Percentiles rank a stretch among this genome's conserved stretches.
phyloP scores from a whole-genome alignment of 2,888 invertebrate species.

The Rugalucina vietnamica region DNA sequence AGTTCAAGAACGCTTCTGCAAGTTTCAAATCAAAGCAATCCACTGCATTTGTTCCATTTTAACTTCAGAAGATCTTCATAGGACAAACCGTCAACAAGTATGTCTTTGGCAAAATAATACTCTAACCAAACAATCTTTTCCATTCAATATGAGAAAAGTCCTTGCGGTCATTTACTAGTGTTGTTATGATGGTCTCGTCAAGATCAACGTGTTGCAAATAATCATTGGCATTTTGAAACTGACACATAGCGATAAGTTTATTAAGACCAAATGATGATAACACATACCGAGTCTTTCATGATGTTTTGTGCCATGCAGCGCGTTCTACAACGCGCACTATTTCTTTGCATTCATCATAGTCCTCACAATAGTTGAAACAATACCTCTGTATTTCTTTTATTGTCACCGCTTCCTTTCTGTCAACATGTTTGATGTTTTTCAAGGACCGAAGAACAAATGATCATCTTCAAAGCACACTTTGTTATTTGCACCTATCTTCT shows the following conservation, averaged over 20 bases:
- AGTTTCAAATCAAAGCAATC: not conserved
- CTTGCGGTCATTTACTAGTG: not conserved
- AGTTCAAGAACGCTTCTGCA: not conserved
- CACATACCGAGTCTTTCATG: not conserved
- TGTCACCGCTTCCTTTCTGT: not conserved
- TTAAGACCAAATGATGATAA: not conserved
- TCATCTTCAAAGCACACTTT: not conserved
- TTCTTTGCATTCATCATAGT: not conserved
- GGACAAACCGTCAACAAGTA: not conserved
- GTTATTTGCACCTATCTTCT: not conserved
- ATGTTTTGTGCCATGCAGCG: not conserved
- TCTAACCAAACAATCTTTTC: constrained; percentile 1
- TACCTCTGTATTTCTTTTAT: not conserved
- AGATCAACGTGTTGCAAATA: not conserved
- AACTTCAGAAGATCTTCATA: not conserved
- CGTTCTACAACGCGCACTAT: not conserved
- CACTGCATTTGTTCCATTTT: not conserved
- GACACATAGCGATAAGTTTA: not conserved
- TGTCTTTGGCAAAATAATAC: not conserved
- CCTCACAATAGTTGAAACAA: not conserved
- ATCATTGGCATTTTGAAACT: not conserved
- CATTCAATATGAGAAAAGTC: not conserved
- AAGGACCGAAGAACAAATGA: not conserved
- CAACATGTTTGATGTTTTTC: not conserved
- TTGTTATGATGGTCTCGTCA: not conserved